Conservation (phyloP, 2,888 invertebrate species). For the Caenorhabditis wallacei region DNA sequence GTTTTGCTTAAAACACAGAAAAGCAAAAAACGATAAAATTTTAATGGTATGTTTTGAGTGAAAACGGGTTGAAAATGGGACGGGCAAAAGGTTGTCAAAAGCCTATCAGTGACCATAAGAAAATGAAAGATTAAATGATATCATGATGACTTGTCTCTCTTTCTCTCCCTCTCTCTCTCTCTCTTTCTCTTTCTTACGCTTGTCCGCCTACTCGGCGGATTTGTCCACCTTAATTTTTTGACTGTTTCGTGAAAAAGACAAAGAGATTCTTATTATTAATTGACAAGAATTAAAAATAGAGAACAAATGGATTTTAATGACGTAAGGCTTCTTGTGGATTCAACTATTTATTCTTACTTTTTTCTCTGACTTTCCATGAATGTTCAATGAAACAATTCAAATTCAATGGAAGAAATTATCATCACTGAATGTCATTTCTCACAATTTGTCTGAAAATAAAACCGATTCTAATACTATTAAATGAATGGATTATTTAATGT, state of each 20-base stretch:
- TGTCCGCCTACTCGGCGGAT: slow-evolving; percentile 64
- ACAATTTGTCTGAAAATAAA: slow-evolving; percentile 21
- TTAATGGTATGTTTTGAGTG: slow-evolving; percentile 37
- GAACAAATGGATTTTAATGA: neutral
- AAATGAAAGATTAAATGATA: slow-evolving; percentile 36
- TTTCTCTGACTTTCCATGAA: too few relatives aligned
- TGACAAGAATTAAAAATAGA: neutral
- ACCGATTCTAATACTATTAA: slow-evolving; percentile 19
- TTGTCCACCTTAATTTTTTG: slow-evolving; percentile 28
- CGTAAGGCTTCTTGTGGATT: too few relatives aligned
- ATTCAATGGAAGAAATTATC: neutral
- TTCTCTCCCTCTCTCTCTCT: too few relatives aligned
- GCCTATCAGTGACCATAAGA: slow-evolving; percentile 52
- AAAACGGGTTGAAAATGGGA: slow-evolving; percentile 42
- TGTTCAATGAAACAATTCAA: too few relatives aligned
- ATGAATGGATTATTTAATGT: slow-evolving; percentile 18
- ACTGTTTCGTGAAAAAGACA: slow-evolving; percentile 42
- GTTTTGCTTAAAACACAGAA: neutral
- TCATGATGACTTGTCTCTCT: slow-evolving; percentile 27
- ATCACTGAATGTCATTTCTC: slow-evolving; percentile 15
- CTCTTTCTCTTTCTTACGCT: slow-evolving; percentile 6
- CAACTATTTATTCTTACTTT: too few relatives aligned
- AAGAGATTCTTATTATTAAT: slow-evolving; percentile 5
- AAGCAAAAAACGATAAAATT: slow-evolving; percentile 35
- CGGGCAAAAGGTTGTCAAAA: slow-evolving; percentile 37